These are phyloP conservation scores for Plebejus anna DNA, from an alignment of 2,888 invertebrate species.

Conservation along the genomic window DNA sequence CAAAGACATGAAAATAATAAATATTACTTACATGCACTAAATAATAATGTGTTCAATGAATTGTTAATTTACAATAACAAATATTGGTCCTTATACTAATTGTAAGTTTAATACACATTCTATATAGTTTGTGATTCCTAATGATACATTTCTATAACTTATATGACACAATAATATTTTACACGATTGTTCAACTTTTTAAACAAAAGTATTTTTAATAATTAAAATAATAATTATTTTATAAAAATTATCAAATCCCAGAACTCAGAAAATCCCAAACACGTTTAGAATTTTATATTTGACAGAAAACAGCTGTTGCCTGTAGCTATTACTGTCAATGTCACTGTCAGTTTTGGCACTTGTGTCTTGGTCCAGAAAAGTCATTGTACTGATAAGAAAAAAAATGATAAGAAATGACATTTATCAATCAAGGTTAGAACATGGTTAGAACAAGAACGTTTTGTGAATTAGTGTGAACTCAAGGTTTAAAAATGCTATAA, in stretches of 20 bases:
- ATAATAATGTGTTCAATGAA: neutral
- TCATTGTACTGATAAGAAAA: constrained; percentile 17
- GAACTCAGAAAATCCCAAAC: too few species aligned
- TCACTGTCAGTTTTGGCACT: neutral
- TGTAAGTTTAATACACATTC: neutral
- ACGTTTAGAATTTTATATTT: neutral
- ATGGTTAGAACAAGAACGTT: neutral
- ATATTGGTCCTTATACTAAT: neutral
- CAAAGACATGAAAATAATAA: neutral
- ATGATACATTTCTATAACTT: too few species aligned
- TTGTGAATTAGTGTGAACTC: neutral
- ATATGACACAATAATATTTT: too few species aligned
- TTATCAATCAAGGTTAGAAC: constrained; percentile 4
- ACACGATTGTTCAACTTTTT: too few species aligned
- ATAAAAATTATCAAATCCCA: too few species aligned
- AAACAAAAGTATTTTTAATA: too few species aligned
- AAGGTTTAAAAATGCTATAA: neutral
- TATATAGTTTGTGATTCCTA: too few species aligned
- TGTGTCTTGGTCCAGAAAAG: neutral
- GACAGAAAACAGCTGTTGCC: neutral
- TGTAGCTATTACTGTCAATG: neutral
- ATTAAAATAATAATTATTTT: too few species aligned
- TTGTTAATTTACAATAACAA: too few species aligned
- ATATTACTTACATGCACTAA: neutral
- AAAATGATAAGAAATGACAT: constrained; percentile 24